phyloP scores from a whole-genome alignment of 2,797 vertebrate species.

The Lepus oiostolus region DNA sequence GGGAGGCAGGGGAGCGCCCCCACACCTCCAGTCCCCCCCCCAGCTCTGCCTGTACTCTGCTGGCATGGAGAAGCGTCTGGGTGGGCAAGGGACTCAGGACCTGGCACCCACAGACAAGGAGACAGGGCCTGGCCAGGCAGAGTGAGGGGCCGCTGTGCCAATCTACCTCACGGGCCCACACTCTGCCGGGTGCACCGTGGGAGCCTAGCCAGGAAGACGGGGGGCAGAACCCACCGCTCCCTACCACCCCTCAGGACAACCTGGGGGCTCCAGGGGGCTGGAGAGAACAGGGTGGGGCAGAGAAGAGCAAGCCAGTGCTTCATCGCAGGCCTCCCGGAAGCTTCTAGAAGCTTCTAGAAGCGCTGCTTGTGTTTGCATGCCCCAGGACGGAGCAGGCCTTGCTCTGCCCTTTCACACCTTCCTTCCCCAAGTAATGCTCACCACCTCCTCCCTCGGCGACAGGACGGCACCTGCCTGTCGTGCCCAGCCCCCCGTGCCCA shows the following conservation, averaged over 20 bases:
- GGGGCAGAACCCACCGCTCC: not conserved
- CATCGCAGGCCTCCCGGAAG: fast-evolving
- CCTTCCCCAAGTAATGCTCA: not conserved
- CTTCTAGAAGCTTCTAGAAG: constrained; percentile 59
- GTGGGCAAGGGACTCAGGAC: not conserved
- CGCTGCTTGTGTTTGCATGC: constrained; percentile 47
- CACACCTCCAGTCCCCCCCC: not conserved
- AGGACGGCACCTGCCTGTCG: not conserved
- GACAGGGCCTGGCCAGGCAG: constrained; percentile 45
- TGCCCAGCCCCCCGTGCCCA: not conserved
- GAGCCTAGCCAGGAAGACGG: not conserved
- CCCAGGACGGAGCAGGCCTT: not conserved
- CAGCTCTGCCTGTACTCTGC: not conserved
- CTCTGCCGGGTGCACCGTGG: not conserved
- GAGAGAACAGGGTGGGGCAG: not conserved
- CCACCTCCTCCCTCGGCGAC: constrained; percentile 37
- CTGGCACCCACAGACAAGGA: not conserved
- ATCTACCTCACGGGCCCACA: constrained; percentile 77
- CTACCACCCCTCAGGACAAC: not conserved
- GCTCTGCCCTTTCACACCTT: not conserved
- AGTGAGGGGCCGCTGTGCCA: constrained; percentile 68
- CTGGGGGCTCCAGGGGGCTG: not conserved
- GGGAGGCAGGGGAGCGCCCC: not conserved
- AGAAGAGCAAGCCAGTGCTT: not conserved
- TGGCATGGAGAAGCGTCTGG: not conserved